Evolutionary conservation across 2,888 invertebrate species (phyloP), one percentile per base, ranked within the genome.

Genomic region (Exocentrus adspersus): DNA sequence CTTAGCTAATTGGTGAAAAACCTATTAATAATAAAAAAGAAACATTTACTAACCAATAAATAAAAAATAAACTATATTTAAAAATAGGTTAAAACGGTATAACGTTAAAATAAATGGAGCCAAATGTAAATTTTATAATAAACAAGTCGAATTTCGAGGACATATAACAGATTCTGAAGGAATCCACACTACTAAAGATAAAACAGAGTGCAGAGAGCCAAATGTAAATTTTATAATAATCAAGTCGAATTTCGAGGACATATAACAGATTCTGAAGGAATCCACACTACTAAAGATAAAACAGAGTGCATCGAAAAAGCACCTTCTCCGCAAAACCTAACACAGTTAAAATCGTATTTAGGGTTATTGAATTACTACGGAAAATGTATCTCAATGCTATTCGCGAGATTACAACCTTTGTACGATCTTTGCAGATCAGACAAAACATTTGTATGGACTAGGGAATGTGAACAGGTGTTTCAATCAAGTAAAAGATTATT

Each of bases 211-310:
- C 28, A 64, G n/a, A n/a, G n/a, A n/a, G n/a, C n/a, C n/a, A n/a
- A n/a, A n/a, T n/a, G n/a, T n/a, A 60, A 51, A 7, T 75, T 72
- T 62, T 72, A 67, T 62, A 12, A 67, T 42, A 42, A 57, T 17
- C 9, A 48, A 12, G 66, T 76, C 9, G 64, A 68, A 50, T 76
- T 71, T 66, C 63, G 75, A 41, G 73, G 75, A 16, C 68, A 73
- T 52, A 54, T 20, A 64, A 64, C 45, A 41, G n/a, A 32, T 28
- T 48, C 2, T n/a, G n/a, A n/a, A n/a, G 64, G 62, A 1, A 64
- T 69, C 32, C 62, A 65, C 28, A 60, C 62, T 17, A 60, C 57
- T 3, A 52, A 30, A 45, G 28, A 59, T 20, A 66, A 66, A 66
- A 32, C 60, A 14, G 46, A 57, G 14, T 19, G 37, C 28, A 64